Percentiles rank a stretch among this genome's conserved stretches.
These are phyloP conservation scores for Ameiurus melas DNA, from an alignment of 2,113 vertebrate species.

Conservation along the genomic window DNA sequence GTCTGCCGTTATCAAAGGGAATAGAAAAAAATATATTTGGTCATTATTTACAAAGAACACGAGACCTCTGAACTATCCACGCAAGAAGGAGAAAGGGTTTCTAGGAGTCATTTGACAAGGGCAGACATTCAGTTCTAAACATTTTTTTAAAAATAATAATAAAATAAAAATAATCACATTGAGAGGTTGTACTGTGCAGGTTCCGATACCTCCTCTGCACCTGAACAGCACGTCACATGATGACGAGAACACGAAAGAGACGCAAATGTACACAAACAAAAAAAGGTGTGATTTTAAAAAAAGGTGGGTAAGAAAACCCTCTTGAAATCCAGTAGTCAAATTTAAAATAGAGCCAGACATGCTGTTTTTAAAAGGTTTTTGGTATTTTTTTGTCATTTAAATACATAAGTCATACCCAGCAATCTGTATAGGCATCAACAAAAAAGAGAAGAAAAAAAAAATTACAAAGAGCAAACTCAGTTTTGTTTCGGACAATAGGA, in stretches of 20 bases:
- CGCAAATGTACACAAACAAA: slow-evolving; percentile 58
- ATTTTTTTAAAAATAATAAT: slow-evolving; percentile 63
- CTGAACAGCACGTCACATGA: slow-evolving; percentile 72
- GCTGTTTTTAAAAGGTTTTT: slow-evolving; percentile 71
- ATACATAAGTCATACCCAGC: slow-evolving; percentile 69
- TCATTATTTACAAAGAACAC: slow-evolving; percentile 90
- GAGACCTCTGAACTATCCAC: slow-evolving; percentile 79
- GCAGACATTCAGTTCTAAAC: slow-evolving; percentile 76
- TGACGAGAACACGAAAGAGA: slow-evolving; percentile 72
- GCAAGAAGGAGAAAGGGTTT: slow-evolving; percentile 67
- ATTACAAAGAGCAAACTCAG: slow-evolving; percentile 67
- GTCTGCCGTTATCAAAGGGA: slow-evolving; percentile 82
- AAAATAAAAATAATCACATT: slow-evolving; percentile 50
- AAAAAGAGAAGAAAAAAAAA: slow-evolving; percentile 61
- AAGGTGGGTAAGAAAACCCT: slow-evolving; percentile 65
- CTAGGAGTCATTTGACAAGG: slow-evolving; percentile 73
- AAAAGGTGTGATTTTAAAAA: slow-evolving; percentile 60
- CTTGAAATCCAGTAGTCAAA: slow-evolving; percentile 76
- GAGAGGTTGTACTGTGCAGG: slow-evolving; percentile 69
- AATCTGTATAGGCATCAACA: slow-evolving; percentile 67
- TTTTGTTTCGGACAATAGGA: slow-evolving; percentile 64
- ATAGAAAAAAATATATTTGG: slow-evolving; percentile 84
- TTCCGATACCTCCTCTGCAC: slow-evolving; percentile 62
- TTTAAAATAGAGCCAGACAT: slow-evolving; percentile 76
- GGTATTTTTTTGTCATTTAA: slow-evolving; percentile 65